Evolutionary conservation across 2,113 vertebrate species (phyloP), one percentile per base, ranked within the genome.

Genomic region (Sylvilagus bachmani): DNA sequence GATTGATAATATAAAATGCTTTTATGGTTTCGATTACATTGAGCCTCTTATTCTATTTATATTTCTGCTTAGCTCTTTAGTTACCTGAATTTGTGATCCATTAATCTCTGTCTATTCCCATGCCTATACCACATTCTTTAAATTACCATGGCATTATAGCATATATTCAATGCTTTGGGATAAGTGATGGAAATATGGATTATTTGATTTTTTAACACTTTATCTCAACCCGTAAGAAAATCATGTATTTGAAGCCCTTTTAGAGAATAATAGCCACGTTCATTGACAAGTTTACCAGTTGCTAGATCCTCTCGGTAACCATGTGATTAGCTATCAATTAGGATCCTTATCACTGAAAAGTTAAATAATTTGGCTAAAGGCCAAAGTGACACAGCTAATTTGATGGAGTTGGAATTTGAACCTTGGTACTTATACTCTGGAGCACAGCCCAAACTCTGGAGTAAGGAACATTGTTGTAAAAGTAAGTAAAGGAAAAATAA

Each of bases 201-300:
- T 64, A 53, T 44, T 17, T 86, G 31, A 12, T 38, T 29, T 21
- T 53, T 71, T 80, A 74, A 36, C 2, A 29, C 58, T 89, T 93
- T 94, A 93, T 62, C 33, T 44, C 44, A 91, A 58, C 25, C 71
- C 27, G 29, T 27, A 93, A 78, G 78, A 74, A 93, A 91, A 80
- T 10, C 33, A 55, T 49, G 14, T 81, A 24, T 19, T 92, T 93
- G 10, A 67, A 62, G 33, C 33, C 4, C 70, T 44, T 74, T 89
- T 89, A 44, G 92, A 73, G 73, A 67, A 55, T 53, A 33, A n/a
- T 62, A 51, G 31, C 31, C 51, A 12, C 62, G 61, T 44, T 83
- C n/a, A 49, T 27, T 55, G 85, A 84, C 10, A 86, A 44, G 38
- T 74, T 67, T 71, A 66, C 19, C 58, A 36, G 24, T 86, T 70